Conservation (phyloP, 2,797 vertebrate genomes). For the Sciurus vulgaris region DNA sequence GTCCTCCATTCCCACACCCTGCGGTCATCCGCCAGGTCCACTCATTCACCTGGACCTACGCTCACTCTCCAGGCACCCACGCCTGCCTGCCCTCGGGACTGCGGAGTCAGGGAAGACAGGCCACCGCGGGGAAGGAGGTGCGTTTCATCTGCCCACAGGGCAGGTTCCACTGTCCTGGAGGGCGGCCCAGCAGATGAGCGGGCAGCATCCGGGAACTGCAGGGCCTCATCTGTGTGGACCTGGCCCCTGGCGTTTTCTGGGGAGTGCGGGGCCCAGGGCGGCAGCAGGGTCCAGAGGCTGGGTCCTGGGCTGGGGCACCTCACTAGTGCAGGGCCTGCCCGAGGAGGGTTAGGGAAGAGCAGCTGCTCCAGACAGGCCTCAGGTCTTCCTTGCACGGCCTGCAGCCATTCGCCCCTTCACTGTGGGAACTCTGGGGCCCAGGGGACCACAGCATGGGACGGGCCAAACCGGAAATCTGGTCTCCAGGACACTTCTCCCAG, state of each 20-base stretch:
- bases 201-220: neutral
- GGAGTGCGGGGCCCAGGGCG: neutral
- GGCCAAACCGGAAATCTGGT: neutral
- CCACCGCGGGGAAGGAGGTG: neutral
- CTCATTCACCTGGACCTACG: too few relatives aligned
- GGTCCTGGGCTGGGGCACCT: neutral
- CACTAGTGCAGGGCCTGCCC: too few relatives aligned
- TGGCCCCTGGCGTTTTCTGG: neutral
- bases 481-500: neutral
- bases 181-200: neutral
- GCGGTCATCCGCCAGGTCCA: too few relatives aligned
- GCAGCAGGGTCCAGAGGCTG: neutral
- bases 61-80: too few relatives aligned
- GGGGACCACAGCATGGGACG: neutral
- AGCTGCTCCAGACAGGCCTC: neutral
- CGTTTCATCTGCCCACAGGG: neutral
- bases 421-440: neutral
- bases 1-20: too few relatives aligned
- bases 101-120: too few relatives aligned
- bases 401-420: neutral
- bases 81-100: too few relatives aligned
- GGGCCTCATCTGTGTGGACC: neutral
- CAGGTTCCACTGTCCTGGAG: accelerated
- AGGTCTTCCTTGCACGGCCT: neutral
- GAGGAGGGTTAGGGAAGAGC: too few relatives aligned